These are phyloP conservation scores for Ceratoteleas bidentatus DNA, from an alignment of 1,140 invertebrate genomes.

Conservation along the genomic window DNA sequence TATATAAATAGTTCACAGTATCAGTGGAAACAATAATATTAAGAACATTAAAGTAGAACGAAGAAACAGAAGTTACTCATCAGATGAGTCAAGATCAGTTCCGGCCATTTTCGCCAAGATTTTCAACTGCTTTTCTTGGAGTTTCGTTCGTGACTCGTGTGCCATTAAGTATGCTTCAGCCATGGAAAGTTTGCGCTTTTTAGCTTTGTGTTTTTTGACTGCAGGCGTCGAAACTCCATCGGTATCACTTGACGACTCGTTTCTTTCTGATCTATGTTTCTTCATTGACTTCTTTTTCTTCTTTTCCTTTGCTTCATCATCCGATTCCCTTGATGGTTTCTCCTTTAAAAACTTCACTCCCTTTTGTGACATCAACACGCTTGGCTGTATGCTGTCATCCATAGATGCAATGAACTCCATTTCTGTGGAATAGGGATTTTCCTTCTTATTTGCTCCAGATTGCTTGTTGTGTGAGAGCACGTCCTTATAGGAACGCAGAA, in stretches of 20 bases:
- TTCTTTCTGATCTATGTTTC: neutral
- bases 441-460: neutral
- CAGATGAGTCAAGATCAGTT: neutral
- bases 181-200: neutral
- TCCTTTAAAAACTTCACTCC: neutral
- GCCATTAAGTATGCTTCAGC: neutral
- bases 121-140: neutral
- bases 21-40: neutral
- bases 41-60: neutral
- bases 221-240: neutral
- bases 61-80: neutral
- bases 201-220: neutral
- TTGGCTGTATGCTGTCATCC: neutral
- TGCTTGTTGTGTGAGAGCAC: neutral
- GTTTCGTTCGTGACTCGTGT: neutral
- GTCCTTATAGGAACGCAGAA: neutral
- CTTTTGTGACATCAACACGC: neutral
- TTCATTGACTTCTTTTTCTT: neutral
- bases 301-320: neutral
- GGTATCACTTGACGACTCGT: neutral
- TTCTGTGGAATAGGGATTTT: neutral
- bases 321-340: neutral
- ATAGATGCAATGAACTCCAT: neutral
- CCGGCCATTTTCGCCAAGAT: neutral
- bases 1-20: neutral